Conservation (phyloP, 2,888 invertebrate species). For the Lithophane socia region DNA sequence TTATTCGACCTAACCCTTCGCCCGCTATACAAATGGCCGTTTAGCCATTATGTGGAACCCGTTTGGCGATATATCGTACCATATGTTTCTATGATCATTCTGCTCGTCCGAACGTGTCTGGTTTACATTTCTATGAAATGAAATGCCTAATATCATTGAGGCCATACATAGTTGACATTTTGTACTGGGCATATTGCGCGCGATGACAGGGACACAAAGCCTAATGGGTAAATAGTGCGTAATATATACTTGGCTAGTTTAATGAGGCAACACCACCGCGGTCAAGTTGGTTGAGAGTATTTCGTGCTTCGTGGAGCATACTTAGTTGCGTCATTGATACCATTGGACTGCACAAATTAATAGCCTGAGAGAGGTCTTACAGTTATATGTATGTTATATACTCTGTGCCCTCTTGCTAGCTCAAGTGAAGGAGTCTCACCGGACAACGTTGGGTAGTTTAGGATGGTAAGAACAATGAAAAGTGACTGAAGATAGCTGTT, state of each 20-base stretch:
- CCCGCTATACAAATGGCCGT: conserved; percentile 46
- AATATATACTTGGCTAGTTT: conserved; percentile 16
- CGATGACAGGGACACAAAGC: not conserved
- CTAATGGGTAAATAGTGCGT: conserved; percentile 17
- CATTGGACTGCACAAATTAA: not conserved
- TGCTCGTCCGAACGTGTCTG: conserved; percentile 64
- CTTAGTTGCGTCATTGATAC: conserved; percentile 3
- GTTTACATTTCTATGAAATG: conserved; percentile 41
- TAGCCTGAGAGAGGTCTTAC: not conserved
- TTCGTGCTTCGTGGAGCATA: conserved; percentile 22
- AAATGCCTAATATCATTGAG: conserved; percentile 14
- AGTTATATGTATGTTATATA: no score
- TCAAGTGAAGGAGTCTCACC: no score
- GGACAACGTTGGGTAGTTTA: no score
- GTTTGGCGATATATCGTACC: conserved; percentile 54
- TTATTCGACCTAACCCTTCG: conserved; percentile 46
- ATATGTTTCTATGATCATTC: conserved; percentile 72
- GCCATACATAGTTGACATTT: not conserved
- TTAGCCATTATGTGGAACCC: conserved; percentile 41
- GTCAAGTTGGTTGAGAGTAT: conserved; percentile 21
- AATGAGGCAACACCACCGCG: not conserved
- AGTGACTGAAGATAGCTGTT: no score
- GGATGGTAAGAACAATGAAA: no score
- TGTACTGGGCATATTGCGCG: not conserved
- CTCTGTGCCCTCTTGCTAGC: not conserved